Conservation (phyloP, 2,113 vertebrate species). For the Corvus hawaiiensis region DNA sequence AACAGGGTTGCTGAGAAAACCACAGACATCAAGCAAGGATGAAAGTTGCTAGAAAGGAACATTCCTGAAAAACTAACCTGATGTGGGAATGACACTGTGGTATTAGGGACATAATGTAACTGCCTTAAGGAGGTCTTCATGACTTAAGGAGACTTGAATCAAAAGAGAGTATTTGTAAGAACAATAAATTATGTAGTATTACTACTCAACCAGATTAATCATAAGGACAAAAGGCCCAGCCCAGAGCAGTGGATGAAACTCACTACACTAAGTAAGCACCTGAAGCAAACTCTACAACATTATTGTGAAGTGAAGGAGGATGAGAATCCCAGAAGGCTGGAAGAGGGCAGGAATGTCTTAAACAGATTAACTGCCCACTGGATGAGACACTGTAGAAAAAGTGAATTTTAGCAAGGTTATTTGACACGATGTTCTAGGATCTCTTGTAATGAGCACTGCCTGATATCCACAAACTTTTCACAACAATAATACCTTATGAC, state of each 20-base stretch:
- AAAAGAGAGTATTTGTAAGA: not conserved
- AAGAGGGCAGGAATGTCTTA: not conserved
- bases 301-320: not conserved
- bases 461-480: not conserved
- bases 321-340: not conserved
- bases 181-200: not conserved
- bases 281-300: not conserved
- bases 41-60: not conserved
- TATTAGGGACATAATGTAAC: not conserved
- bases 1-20: not conserved
- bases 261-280: not conserved
- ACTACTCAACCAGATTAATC: not conserved
- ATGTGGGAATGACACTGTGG: not conserved
- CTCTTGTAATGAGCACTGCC: not conserved
- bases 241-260: not conserved
- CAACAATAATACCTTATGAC: not conserved
- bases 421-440: not conserved
- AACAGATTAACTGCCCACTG: not conserved
- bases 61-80: not conserved
- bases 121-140: not conserved
- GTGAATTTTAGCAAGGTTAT: not conserved
- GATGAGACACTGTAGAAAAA: not conserved
- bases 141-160: not conserved
- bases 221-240: not conserved
- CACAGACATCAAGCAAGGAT: not conserved